Conservation (phyloP, 2,888 invertebrate genomes). For the Tromatobia lineatoria region DNA sequence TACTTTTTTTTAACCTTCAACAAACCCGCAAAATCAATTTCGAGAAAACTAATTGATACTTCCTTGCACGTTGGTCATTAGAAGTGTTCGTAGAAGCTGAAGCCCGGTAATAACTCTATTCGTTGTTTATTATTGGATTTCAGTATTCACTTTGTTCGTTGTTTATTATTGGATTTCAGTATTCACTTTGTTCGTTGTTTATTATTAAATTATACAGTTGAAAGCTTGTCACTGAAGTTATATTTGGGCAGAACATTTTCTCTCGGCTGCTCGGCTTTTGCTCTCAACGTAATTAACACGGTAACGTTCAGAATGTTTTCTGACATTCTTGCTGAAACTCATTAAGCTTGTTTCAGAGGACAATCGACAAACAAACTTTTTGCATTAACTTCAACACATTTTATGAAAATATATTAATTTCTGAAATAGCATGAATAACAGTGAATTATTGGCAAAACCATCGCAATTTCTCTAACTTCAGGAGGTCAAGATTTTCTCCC, state of each 20-base stretch:
- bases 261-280: background rate
- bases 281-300: background rate
- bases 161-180: background rate
- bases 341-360: background rate
- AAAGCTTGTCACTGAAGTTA: background rate
- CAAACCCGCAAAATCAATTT: slow-evolving; percentile 20
- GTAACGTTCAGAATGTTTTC: background rate
- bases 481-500: background rate
- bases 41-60: background rate
- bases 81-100: background rate
- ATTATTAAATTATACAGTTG: background rate
- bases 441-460: background rate
- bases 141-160: background rate
- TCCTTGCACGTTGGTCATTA: background rate
- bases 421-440: too few relatives aligned
- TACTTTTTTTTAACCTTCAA: background rate
- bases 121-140: background rate
- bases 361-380: background rate
- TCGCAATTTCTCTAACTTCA: background rate
- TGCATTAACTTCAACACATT: background rate
- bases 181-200: background rate
- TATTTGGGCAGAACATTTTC: background rate
- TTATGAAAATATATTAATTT: background rate
- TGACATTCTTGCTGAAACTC: background rate
- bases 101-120: background rate